Evolutionary conservation across 1,140 invertebrate species (phyloP).

Genomic region (Drosophila azteca): DNA sequence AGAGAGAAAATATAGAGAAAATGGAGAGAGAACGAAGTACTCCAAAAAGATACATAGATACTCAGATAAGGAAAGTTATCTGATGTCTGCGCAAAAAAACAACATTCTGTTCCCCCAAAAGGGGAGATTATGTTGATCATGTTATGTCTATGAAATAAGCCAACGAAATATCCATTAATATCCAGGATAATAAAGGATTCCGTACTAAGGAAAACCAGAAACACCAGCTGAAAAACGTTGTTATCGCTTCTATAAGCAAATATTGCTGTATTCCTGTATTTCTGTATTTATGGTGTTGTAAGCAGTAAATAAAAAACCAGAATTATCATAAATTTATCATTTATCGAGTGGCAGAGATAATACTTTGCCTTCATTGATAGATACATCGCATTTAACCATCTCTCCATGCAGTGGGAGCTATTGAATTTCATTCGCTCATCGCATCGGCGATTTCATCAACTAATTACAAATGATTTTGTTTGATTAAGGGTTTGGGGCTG

Average conservation of each 20-base stretch:
- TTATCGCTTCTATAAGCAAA: slow-evolving; percentile 23
- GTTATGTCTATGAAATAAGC: no score
- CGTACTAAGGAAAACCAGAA: no score
- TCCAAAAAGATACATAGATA: no score
- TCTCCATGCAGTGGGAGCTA: slow-evolving; percentile 19
- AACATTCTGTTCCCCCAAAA: no score
- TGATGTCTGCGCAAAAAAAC: no score
- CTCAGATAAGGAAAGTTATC: no score
- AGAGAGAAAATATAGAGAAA: no score
- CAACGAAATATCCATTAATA: no score
- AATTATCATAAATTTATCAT: slow-evolving; percentile 51
- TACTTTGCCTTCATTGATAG: no score
- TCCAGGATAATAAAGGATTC: no score
- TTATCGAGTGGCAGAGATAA: slow-evolving; percentile 7
- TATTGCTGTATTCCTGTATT: slow-evolving; percentile 20
- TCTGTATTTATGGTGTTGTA: slow-evolving; percentile 45
- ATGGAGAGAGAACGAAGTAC: no score
- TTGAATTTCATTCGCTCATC: slow-evolving; percentile 42
- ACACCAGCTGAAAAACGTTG: slow-evolving; percentile 6
- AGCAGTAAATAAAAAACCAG: slow-evolving; percentile 45
- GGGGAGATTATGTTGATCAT: no score
- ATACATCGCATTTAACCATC: slow-evolving; percentile 1
- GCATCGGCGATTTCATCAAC: slow-evolving; percentile 1
- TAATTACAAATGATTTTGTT: slow-evolving; percentile 67
- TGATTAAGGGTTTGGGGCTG: slow-evolving; percentile 57